Evolutionary conservation across 2,888 invertebrate species (phyloP).

Genomic region (Tetragonisca angustula): DNA sequence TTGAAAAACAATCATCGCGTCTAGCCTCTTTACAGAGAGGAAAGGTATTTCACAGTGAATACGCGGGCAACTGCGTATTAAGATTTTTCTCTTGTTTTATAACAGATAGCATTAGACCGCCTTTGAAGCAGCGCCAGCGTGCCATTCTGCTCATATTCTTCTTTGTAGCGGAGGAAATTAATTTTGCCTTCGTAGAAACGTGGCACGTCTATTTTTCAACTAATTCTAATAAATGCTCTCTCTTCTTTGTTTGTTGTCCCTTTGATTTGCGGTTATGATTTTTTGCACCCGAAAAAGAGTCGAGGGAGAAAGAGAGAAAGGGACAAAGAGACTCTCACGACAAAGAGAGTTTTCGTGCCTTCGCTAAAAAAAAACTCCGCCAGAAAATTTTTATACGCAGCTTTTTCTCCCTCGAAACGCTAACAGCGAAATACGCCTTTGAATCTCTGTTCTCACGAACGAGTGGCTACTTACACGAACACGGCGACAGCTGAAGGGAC

Average conservation of each 20-base stretch:
- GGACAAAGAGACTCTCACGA: not conserved
- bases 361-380: not conserved
- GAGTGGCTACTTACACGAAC: conserved; percentile 32
- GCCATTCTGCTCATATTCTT: conserved; percentile 37
- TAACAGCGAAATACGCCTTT: not conserved
- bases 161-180: conserved; percentile 43
- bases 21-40: not conserved
- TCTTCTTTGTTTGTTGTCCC: conserved; percentile 28
- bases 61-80: not conserved
- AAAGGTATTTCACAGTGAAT: not conserved
- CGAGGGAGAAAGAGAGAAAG: not conserved
- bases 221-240: conserved; percentile 58
- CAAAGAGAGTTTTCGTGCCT: conserved; percentile 3
- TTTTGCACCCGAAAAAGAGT: not conserved
- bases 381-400: not conserved
- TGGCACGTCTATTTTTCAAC: conserved; percentile 47
- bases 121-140: conserved; percentile 50
- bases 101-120: conserved; percentile 12
- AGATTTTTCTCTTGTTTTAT: conserved; percentile 16
- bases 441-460: not conserved
- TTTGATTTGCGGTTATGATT: conserved; percentile 22
- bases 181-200: conserved; percentile 46
- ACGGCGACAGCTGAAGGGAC: not conserved
- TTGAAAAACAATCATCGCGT: too few relatives aligned
- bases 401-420: not conserved